Percentiles rank a stretch among this genome's conserved stretches.
These are phyloP conservation scores for Bergia sp. DNA, from an alignment of 92 coral and sea anemone species.

Conservation along the genomic window DNA sequence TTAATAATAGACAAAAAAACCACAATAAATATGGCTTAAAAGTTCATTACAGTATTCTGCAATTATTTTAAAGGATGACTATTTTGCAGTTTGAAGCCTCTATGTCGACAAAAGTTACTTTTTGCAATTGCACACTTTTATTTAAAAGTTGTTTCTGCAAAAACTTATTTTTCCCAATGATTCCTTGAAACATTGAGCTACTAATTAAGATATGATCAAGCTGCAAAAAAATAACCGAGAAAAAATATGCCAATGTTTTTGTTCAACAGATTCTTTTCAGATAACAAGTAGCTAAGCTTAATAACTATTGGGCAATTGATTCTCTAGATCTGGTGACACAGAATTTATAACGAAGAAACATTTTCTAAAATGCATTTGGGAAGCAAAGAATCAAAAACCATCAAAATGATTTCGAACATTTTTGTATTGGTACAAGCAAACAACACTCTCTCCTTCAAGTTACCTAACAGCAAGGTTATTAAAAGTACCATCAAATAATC, in stretches of 20 bases:
- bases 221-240: neutral
- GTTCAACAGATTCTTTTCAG: neutral
- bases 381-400: neutral
- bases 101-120: neutral
- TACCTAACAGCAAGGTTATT: neutral
- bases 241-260: too few relatives aligned
- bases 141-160: neutral
- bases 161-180: neutral
- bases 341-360: neutral
- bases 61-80: too few relatives aligned
- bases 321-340: neutral
- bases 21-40: too few relatives aligned
- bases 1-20: too few relatives aligned
- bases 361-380: neutral
- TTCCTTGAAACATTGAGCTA: neutral
- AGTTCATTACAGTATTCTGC: too few relatives aligned
- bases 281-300: neutral
- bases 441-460: neutral
- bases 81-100: neutral
- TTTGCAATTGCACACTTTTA: neutral
- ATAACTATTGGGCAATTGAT: neutral
- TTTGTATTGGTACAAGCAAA: conserved; percentile 2
- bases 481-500: neutral
- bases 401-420: conserved; percentile 7
- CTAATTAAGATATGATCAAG: too few relatives aligned